Conservation (phyloP, 2,888 invertebrate genomes). For the Ophonus ardosiacus region DNA sequence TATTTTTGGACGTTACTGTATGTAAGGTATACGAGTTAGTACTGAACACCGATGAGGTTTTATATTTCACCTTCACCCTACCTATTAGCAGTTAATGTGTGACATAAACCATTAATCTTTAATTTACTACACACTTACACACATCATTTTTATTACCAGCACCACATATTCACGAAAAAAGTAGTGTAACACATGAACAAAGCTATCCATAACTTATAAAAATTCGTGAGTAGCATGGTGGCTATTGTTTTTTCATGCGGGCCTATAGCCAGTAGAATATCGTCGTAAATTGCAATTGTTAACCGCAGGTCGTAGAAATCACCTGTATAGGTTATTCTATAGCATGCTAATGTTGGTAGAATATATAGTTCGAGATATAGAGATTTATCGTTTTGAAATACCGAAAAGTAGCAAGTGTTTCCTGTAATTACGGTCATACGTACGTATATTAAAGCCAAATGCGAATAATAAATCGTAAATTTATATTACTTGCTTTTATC, state of each 20-base stretch:
- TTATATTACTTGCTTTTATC: neutral
- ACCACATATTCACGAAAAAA: neutral
- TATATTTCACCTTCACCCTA: no score
- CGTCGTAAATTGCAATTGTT: slow-evolving; percentile 27
- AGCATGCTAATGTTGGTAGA: neutral
- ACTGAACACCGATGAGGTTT: no score
- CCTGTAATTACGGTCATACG: neutral
- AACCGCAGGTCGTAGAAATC: neutral
- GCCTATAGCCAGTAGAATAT: slow-evolving; percentile 3
- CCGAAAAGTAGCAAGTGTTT: neutral
- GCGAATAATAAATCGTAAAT: neutral
- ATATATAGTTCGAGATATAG: neutral
- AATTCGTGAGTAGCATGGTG: neutral
- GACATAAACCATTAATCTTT: neutral
- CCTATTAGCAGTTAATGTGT: no score
- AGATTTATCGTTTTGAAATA: neutral
- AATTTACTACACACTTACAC: neutral
- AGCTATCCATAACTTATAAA: slow-evolving; percentile 2
- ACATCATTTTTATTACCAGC: no score
- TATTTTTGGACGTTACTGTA: no score
- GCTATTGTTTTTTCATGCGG: slow-evolving; percentile 40
- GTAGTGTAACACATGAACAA: slow-evolving; percentile 13
- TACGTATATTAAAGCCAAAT: neutral
- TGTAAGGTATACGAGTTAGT: no score
- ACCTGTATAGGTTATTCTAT: neutral